Conservation (phyloP, 2,797 vertebrate genomes). For the Yasuhikotakia modesta region DNA sequence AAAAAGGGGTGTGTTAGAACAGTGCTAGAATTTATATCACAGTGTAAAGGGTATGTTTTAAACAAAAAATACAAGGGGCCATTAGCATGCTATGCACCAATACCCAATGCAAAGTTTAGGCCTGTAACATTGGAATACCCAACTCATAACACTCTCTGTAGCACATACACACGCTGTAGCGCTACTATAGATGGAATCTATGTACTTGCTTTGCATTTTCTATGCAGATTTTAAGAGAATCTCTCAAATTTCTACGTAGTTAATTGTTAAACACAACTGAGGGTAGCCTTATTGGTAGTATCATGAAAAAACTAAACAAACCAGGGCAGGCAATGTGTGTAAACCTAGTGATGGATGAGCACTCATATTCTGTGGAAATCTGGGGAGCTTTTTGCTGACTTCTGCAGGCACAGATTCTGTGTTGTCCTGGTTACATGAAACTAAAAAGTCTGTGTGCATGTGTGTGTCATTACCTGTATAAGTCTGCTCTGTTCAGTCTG, state of each 20-base stretch:
- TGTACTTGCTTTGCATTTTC: not conserved
- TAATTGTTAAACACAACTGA: not conserved
- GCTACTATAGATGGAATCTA: not conserved
- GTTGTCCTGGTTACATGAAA: not conserved
- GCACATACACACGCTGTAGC: too few species aligned
- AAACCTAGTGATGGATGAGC: not conserved
- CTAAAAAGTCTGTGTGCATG: constrained; percentile 10
- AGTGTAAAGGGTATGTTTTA: too few species aligned
- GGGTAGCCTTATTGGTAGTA: not conserved
- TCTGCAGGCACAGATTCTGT: not conserved
- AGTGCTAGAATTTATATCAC: too few species aligned
- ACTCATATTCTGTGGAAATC: not conserved
- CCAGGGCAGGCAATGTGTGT: not conserved
- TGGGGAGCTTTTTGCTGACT: constrained; percentile 4
- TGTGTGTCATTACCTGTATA: constrained; percentile 82
- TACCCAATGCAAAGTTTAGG: not conserved
- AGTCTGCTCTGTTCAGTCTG: constrained; percentile 92
- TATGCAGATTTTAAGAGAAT: not conserved
- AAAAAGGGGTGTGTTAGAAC: too few species aligned
- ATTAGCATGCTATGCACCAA: too few species aligned
- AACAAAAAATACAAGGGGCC: too few species aligned
- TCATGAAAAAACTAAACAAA: not conserved
- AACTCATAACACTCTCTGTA: too few species aligned
- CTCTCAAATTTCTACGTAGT: not conserved
- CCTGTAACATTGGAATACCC: not conserved